Base-by-base conservation (phyloP, 2,113 vertebrate species). In the Neomonachus schauinslandi region DNA sequence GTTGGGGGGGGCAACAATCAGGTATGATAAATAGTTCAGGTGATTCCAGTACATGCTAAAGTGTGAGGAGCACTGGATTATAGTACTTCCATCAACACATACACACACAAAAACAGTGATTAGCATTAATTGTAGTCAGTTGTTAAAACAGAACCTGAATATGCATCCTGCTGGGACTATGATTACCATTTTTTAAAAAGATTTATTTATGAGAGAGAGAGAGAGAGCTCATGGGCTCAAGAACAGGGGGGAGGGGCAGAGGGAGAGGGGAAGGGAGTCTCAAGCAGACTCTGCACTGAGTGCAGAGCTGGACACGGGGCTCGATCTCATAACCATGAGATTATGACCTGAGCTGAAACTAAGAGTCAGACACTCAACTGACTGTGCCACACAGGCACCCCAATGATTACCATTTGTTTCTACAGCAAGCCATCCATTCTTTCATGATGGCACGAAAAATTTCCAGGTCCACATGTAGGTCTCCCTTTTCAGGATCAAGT, bases 401-500 rank as follows among this genome's bases (percentile, higher is more conserved):
- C 31, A 33, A 9, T 9, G 46, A 24, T 97, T 98, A 99, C 99
- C 99, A 79, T 89, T 99, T 99, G 77, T 98, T 99, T 88, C 99
- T 98, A 57, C 98, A 98, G 97, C 98, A 99, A 22, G 99, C 99
- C 1, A 99, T 99, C 99, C 99, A 99, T 97, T 99, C 99, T 96
- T 97, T 99, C 99, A 99, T 99, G 94, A 99, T 67, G 0, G 99
- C 98, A 0, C 99, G 99, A 42, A 99, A 99, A 0, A 99, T 99
- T 97, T 99, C 99, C 98, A 99, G 98, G 96, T 99, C 99, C 55
- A 99, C 98, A 14, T 98, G 99, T 7, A 99, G 97, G 2, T 99
- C 99, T 91, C 99, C 99, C 82, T 98, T 99, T 7, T 99, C 99
- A 0, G 99, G 99, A 91, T 99, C 99, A 46, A 99, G 99, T 99